Conservation (phyloP, 2,888 invertebrate species). For the Villa cingulata region DNA sequence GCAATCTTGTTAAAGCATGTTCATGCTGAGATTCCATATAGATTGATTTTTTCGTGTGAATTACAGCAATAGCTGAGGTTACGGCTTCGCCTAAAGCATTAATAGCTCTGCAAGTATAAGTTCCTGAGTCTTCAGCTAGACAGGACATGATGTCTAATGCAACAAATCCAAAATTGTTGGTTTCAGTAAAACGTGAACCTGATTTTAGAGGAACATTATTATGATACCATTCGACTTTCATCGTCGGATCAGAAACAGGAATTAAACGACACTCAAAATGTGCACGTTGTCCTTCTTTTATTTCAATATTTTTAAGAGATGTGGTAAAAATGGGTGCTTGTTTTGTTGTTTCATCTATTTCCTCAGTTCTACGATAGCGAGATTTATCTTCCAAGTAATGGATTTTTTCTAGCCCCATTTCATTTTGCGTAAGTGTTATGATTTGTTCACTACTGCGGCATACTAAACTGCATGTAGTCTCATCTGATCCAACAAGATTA, state of each 20-base stretch:
- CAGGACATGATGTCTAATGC: constrained; percentile 92
- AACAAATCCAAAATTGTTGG: constrained; percentile 94
- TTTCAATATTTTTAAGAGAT: constrained; percentile 79
- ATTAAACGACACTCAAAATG: constrained; percentile 90
- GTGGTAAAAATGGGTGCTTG: constrained; percentile 90
- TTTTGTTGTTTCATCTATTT: constrained; percentile 67
- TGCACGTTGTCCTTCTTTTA: constrained; percentile 87
- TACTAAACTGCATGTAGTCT: constrained; percentile 58
- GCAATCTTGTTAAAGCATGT: constrained; percentile 64
- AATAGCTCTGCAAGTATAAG: constrained; percentile 84
- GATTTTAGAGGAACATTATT: constrained; percentile 81
- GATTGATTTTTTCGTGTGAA: constrained; percentile 74
- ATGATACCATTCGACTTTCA: constrained; percentile 94
- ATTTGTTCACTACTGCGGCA: constrained; percentile 70
- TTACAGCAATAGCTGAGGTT: constrained; percentile 73
- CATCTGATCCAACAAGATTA: constrained; percentile 79
- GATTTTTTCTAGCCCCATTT: constrained; percentile 76
- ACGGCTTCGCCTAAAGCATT: constrained; percentile 88
- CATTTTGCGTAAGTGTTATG: constrained; percentile 73
- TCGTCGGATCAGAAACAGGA: constrained; percentile 82
- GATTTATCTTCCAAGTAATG: constrained; percentile 77
- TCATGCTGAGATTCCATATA: constrained; percentile 81
- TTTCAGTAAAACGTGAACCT: constrained; percentile 89
- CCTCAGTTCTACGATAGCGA: constrained; percentile 59
- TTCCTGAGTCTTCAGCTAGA: constrained; percentile 91